These are phyloP conservation scores for Capitella teleta DNA, from an alignment of 1,140 invertebrate species.

Conservation along the genomic window DNA sequence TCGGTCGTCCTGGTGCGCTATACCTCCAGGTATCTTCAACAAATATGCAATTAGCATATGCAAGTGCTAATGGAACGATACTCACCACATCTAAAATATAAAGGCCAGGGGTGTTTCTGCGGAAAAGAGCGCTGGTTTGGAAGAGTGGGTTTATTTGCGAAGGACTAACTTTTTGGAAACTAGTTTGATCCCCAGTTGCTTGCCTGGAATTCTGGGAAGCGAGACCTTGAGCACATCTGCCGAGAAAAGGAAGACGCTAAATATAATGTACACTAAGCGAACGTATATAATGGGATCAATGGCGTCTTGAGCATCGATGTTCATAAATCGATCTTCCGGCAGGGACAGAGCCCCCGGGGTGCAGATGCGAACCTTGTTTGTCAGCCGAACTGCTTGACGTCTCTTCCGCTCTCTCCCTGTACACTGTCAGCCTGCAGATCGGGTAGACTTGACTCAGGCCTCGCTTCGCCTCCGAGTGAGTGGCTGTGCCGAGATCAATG, in stretches of 20 bases:
- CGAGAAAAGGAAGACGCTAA: too few relatives aligned
- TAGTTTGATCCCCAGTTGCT: conserved; percentile 44
- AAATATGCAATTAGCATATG: not conserved
- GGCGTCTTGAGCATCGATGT: too few relatives aligned
- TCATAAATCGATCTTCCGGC: too few relatives aligned
- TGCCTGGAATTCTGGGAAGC: conserved; percentile 38
- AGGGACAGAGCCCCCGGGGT: too few relatives aligned
- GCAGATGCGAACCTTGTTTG: conserved; percentile 41
- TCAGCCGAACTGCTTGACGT: conserved; percentile 31
- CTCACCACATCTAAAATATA: conserved; percentile 44
- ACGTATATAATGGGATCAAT: too few relatives aligned
- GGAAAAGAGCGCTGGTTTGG: conserved; percentile 7
- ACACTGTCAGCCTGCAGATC: conserved; percentile 33
- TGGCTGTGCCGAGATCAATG: conserved; percentile 12
- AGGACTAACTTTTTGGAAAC: conserved; percentile 39
- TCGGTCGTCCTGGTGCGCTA: conserved; percentile 33
- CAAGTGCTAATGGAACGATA: not conserved
- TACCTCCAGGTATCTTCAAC: conserved; percentile 36
- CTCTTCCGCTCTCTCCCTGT: conserved; percentile 38
- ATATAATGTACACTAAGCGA: too few relatives aligned
- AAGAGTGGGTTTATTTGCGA: conserved; percentile 2
- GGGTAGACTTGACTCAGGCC: conserved; percentile 29
- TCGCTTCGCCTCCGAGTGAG: conserved; percentile 30
- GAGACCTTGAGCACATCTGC: conserved; percentile 43
- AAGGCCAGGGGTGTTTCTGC: conserved; percentile 43